Evolutionary conservation across 1,140 invertebrate genomes (phyloP), one percentile per base, ranked within the genome.

Genomic region (Drosophila simulans): DNA sequence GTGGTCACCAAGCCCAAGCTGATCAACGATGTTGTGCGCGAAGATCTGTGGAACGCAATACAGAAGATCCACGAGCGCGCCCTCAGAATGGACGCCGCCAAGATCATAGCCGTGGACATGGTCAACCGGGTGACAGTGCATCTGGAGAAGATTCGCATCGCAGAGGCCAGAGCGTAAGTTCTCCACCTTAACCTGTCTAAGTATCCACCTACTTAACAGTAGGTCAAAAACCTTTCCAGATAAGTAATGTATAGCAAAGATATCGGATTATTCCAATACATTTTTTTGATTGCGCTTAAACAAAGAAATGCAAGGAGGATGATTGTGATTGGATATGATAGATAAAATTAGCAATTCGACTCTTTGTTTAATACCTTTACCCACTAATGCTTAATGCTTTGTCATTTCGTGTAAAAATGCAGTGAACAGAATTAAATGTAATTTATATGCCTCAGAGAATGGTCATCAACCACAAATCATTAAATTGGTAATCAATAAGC

Each of bases 111-210:
- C 4, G 95, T 95, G 85, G 97, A 96, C 92, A 95, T 98, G 92
- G 95, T 97, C 3, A 91, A 91, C 65, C 72, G 91, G 3, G 94
- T 98, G 8, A 96, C 96, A 34, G 94, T 95, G 66, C 97, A 98
- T 94, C 97, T 98, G 93, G 96, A 97, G 91, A 95, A 96, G 85
- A 97, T 98, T 46, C 94, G 96, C 78, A 94, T 96, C 82, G 95
- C 96, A 15, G 95, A 96, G 91, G 94, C 94, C 82, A 94, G 94
- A 83, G 95, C 94, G 96, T 97, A 93, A 94, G 95, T 95, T n/a
- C 4, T 17, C 1, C 10, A 1, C 15, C 1, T 43, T 10, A 20
- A 20, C 4, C 15, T 43, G 7, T 0, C 17, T 20, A 20, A 12
- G 10, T 20, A 43, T 5, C 2, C 3, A 17, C 13, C 3, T 13